A percentile compares a stretch with the other conserved stretches of the same genome.
These are phyloP conservation scores for Ischnus inquisitorius DNA, from an alignment of 2,888 invertebrate species.

Conservation along the genomic window DNA sequence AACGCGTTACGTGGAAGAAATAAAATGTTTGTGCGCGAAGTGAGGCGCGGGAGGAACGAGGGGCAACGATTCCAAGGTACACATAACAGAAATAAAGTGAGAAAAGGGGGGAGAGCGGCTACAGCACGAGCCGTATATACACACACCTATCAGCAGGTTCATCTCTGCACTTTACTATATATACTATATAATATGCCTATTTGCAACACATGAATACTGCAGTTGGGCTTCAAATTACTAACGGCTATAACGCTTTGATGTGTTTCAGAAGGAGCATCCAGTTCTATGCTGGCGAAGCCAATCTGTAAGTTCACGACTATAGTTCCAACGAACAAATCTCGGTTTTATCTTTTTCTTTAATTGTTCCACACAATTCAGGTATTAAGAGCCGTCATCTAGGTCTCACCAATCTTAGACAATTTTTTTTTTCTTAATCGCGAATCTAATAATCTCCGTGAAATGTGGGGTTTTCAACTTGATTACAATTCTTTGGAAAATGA, in stretches of 20 bases:
- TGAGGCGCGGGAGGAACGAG: not conserved
- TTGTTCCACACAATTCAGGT: not conserved
- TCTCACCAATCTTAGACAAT: no score
- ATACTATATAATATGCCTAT: slow-evolving; percentile 42
- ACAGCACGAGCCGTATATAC: slow-evolving; percentile 43
- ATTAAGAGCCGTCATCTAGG: no score
- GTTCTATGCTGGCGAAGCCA: slow-evolving; percentile 82
- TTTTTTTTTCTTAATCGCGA: no score
- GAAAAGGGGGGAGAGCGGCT: not conserved
- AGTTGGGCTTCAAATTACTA: slow-evolving; percentile 41
- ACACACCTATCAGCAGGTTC: slow-evolving; percentile 44
- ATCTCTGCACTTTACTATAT: slow-evolving; percentile 39
- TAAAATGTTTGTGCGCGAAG: slow-evolving; percentile 35
- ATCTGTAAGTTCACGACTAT: slow-evolving; percentile 75
- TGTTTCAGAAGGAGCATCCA: slow-evolving; percentile 80
- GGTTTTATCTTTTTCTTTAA: not conserved
- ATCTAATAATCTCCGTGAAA: no score
- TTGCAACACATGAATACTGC: slow-evolving; percentile 51
- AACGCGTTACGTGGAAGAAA: slow-evolving; percentile 64
- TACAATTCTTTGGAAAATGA: no score
- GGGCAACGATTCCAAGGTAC: slow-evolving; percentile 12
- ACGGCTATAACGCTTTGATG: slow-evolving; percentile 36
- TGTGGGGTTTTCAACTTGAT: no score
- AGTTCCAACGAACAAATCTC: slow-evolving; percentile 9
- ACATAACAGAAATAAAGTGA: slow-evolving; percentile 14